These are phyloP conservation scores for Eupithecia vulgata DNA, from an alignment of 2,888 invertebrate species.

Conservation along the genomic window DNA sequence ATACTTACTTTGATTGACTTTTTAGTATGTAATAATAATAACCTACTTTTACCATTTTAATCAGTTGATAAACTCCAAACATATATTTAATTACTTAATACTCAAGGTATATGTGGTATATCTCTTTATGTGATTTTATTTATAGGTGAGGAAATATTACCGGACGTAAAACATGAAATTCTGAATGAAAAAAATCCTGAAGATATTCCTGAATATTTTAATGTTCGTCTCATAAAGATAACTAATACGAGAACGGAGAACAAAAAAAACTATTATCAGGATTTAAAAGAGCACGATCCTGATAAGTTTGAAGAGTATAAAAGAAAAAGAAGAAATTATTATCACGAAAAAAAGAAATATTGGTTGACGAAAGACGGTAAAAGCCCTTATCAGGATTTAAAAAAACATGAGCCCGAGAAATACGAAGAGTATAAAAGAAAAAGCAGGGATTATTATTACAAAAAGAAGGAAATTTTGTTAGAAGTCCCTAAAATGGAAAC, in stretches of 20 bases:
- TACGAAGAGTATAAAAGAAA: background rate
- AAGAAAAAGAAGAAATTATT: constrained; percentile 7
- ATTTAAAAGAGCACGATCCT: background rate
- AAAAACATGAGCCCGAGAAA: background rate
- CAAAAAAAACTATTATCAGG: background rate
- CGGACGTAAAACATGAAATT: background rate
- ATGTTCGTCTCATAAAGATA: background rate
- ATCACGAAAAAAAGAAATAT: background rate
- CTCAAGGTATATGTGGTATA: no score
- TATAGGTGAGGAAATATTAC: constrained; percentile 2
- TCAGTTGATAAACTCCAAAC: background rate
- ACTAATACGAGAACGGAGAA: background rate
- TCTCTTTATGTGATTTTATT: background rate
- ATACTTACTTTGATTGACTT: no score
- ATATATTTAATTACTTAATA: no score
- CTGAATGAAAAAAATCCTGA: background rate
- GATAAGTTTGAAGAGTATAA: constrained; percentile 2
- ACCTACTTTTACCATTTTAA: no score
- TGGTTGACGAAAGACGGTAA: background rate
- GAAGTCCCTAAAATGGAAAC: background rate
- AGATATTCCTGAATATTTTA: background rate
- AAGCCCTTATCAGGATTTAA: background rate
- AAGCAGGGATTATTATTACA: background rate
- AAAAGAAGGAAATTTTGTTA: background rate
- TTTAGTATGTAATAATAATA: no score